phyloP scores from a whole-genome alignment of 2,888 invertebrate genomes.

The Brenthis daphne region DNA sequence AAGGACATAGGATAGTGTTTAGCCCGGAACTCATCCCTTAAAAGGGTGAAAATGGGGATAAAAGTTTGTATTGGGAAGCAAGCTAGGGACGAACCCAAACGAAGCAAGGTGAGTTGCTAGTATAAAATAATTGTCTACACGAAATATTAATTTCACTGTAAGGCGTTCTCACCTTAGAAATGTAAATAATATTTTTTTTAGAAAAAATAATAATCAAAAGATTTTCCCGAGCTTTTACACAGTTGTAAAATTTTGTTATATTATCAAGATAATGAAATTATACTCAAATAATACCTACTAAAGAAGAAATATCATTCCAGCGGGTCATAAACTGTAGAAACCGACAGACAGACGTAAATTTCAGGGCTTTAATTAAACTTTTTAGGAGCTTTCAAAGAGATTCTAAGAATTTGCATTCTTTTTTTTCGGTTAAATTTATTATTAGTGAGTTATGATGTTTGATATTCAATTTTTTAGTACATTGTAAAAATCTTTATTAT shows the following conservation, averaged over 20 bases:
- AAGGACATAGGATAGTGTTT: too few species aligned
- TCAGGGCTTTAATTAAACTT: constrained; percentile 35
- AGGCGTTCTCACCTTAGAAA: too few species aligned
- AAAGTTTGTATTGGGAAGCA: too few species aligned
- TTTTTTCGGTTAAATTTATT: constrained; percentile 9
- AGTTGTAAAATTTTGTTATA: not conserved
- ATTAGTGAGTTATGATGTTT: not conserved
- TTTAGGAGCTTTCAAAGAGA: constrained; percentile 22
- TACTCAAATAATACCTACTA: constrained; percentile 17
- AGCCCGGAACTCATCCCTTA: too few species aligned
- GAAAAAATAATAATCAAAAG: not conserved
- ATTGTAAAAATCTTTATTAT: too few species aligned
- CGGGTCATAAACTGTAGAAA: constrained; percentile 28
- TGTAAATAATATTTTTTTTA: not conserved
- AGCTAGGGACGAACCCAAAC: too few species aligned
- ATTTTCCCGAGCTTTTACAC: not conserved
- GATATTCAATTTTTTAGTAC: too few species aligned
- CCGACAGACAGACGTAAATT: constrained; percentile 34
- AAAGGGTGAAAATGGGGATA: too few species aligned
- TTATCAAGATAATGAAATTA: not conserved
- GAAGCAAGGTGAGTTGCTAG: too few species aligned
- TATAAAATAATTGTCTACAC: too few species aligned
- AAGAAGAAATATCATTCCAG: constrained; percentile 25
- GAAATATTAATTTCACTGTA: too few species aligned
- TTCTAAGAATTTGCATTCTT: constrained; percentile 26